Evolutionary conservation across 2,888 invertebrate species (phyloP).

Genomic region (Ectobius pallidus): DNA sequence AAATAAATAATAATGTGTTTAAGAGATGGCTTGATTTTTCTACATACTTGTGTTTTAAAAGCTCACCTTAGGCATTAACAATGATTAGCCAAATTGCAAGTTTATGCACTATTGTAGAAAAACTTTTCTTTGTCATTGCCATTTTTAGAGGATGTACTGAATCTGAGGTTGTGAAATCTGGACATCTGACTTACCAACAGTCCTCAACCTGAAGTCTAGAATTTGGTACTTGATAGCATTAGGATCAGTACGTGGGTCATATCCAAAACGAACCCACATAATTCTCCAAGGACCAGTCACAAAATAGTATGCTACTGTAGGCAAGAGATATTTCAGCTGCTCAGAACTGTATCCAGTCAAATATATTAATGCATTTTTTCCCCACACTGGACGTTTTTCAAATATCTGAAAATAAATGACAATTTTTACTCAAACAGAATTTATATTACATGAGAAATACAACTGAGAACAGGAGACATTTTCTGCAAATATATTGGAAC

Average conservation of each 20-base stretch:
- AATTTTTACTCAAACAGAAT: too few relatives aligned
- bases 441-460: background rate
- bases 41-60: too few relatives aligned
- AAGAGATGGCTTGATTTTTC: too few relatives aligned
- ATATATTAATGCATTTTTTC: constrained; percentile 74
- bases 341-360: constrained; percentile 65
- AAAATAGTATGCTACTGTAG: constrained; percentile 85
- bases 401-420: constrained; percentile 68
- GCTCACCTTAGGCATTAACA: too few relatives aligned
- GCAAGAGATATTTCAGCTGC: constrained; percentile 77
- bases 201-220: constrained; percentile 78
- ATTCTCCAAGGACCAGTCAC: constrained; percentile 91
- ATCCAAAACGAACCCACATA: constrained; percentile 89
- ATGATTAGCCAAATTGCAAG: too few relatives aligned
- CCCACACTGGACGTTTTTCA: constrained; percentile 89
- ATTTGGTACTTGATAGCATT: constrained; percentile 84
- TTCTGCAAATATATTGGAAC: too few relatives aligned
- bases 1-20: too few relatives aligned
- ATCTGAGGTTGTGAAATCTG: too few relatives aligned
- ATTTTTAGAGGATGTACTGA: too few relatives aligned
- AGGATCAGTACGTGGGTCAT: constrained; percentile 86
- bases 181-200: constrained; percentile 67
- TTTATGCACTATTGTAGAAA: too few relatives aligned
- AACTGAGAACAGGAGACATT: too few relatives aligned
- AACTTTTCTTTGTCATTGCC: too few relatives aligned